These are phyloP conservation scores for Vidua macroura DNA, from an alignment of 2,113 vertebrate species.

Conservation along the genomic window DNA sequence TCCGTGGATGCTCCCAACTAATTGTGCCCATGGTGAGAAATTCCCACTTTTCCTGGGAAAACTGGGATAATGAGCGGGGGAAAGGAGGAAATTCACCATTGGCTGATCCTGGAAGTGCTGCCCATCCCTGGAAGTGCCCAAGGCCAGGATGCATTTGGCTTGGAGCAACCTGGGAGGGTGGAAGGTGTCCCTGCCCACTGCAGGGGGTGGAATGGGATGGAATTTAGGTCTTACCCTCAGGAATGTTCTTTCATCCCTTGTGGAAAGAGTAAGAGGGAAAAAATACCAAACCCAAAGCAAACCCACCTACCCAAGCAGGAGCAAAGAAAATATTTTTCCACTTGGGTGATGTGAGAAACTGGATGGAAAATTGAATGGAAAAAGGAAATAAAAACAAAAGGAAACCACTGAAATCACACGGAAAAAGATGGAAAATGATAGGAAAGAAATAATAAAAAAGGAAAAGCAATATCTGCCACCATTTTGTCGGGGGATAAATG, in stretches of 20 bases:
- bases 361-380: background rate
- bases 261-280: background rate
- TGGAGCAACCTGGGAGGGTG: background rate
- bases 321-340: background rate
- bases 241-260: background rate
- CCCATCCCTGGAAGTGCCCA: background rate
- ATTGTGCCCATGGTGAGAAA: background rate
- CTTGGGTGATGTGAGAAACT: background rate
- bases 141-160: background rate
- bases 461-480: background rate
- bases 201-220: background rate
- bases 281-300: background rate
- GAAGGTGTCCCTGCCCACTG: background rate
- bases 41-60: background rate
- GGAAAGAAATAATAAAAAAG: background rate
- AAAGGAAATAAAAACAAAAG: background rate
- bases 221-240: background rate
- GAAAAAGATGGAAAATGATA: background rate
- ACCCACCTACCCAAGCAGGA: rapidly evolving
- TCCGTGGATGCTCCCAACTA: rapidly evolving
- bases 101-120: background rate
- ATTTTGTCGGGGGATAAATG: background rate
- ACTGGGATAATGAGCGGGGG: background rate
- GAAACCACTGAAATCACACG: background rate
- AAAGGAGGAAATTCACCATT: background rate